Base-by-base conservation (phyloP, 1,140 invertebrate species). In the Teleogryllus occipitalis region DNA sequence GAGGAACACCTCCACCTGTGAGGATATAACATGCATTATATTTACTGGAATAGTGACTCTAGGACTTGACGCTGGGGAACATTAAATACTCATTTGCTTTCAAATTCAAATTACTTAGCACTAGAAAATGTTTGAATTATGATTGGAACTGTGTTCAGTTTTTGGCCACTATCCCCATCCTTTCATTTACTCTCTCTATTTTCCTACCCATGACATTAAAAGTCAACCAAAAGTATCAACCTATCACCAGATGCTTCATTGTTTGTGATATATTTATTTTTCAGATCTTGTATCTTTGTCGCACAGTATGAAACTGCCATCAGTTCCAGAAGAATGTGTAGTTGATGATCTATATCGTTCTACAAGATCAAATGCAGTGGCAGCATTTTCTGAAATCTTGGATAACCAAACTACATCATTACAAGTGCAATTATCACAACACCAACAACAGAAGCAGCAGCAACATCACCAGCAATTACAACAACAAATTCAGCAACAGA, bases 291-390 rank as follows among this genome's bases (percentile, higher is more conserved):
- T 91, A 74, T 65, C 54, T 65, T 65, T 65, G 18, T 65, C 54
- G 18, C 10, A 65, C 18, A 88, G 86, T 82, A 87, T 87, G 14
- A 91, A 90, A 84, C 83, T 92, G 80, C 88, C 91, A 76, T 87
- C 91, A 7, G 91, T 92, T 79, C 91, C 90, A 78, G 91, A 92
- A 86, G 91, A 92, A 84, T 85, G 86, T 22, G 47, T 76, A 8
- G 39, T 75, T 21, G 80, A 81, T 22, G 80, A 80, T 22, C 39
- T 80, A 18, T 80, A 74, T 27, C 79, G 80, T 75, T 47, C 46
- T 47, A 54, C 39, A 80, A 76, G 72, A 82, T 49, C 80, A 82
- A 78, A 18, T 22, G 14, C 78, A 76, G 80, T 81, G 79, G 14
- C 80, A 80, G 21, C 81, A 81, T 14, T 73, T 76, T 14, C 73